A percentile compares a stretch with the other conserved stretches of the same genome.
These are phyloP conservation scores for Heliconius charithonia DNA, from an alignment of 2,888 invertebrate genomes.

Conservation along the genomic window DNA sequence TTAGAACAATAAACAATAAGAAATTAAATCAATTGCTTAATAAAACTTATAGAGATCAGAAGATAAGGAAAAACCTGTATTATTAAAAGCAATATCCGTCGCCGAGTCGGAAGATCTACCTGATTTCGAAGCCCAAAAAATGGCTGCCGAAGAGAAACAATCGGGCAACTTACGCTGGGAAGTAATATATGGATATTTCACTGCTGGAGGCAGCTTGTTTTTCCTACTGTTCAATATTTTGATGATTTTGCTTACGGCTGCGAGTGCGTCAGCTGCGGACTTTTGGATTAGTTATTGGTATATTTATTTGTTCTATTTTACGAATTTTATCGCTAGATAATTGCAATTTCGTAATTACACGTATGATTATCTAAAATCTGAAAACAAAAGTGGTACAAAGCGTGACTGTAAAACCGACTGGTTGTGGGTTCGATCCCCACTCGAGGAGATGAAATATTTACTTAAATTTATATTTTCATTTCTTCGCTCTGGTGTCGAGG, in stretches of 20 bases:
- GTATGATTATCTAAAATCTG: background rate
- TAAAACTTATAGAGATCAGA: conserved; percentile 54
- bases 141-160: conserved; percentile 69
- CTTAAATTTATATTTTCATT: too few relatives aligned
- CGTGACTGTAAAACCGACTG: too few relatives aligned
- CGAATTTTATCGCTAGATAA: background rate
- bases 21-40: background rate
- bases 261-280: conserved; percentile 86
- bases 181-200: conserved; percentile 70
- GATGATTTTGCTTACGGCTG: conserved; percentile 80
- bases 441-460: too few relatives aligned
- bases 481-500: too few relatives aligned
- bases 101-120: conserved; percentile 60
- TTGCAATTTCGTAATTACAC: background rate
- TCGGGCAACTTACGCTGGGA: conserved; percentile 73
- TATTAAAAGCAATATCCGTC: conserved; percentile 53
- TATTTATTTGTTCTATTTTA: conserved; percentile 48
- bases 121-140: conserved; percentile 72
- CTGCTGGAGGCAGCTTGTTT: conserved; percentile 65
- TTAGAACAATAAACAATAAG: too few relatives aligned
- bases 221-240: conserved; percentile 63
- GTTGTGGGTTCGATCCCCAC: too few relatives aligned
- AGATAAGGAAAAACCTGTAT: conserved; percentile 57
- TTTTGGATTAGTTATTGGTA: conserved; percentile 89
- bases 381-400: too few relatives aligned